Evolutionary conservation across 2,113 vertebrate genomes (phyloP).

Genomic region (Serilophus lunatus): DNA sequence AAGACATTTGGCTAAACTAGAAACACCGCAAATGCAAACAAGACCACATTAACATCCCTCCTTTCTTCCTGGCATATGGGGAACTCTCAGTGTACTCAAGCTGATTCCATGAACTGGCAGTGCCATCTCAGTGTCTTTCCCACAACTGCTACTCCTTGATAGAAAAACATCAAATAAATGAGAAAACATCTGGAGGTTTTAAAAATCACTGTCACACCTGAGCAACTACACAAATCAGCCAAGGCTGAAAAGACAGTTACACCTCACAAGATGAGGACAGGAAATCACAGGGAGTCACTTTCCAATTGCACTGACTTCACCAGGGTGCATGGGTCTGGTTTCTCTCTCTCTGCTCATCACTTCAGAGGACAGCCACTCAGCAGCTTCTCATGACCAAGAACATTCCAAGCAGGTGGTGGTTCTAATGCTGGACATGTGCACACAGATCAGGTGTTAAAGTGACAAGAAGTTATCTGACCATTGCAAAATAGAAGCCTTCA

Average conservation of each 20-base stretch:
- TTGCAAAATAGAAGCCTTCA: not conserved
- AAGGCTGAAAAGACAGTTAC: not conserved
- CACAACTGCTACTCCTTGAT: not conserved
- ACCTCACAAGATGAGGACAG: not conserved
- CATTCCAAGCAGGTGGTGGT: not conserved
- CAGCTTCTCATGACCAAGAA: not conserved
- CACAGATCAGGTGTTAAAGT: rapidly evolving
- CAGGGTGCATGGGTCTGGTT: not conserved
- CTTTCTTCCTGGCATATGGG: not conserved
- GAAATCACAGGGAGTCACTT: not conserved
- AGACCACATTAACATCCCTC: not conserved
- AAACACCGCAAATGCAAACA: not conserved
- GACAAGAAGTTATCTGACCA: not conserved
- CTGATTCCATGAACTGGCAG: not conserved
- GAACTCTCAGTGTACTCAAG: not conserved
- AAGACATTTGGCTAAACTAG: not conserved
- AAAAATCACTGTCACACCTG: not conserved
- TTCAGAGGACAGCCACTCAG: not conserved
- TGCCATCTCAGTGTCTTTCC: not conserved
- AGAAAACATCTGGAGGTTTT: not conserved
- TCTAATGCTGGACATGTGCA: not conserved
- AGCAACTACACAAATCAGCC: not conserved
- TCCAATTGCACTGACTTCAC: not conserved
- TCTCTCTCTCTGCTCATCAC: not conserved
- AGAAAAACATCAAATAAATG: not conserved